Conservation (phyloP, 2,888 invertebrate species). For the Apodemia hepburni region DNA sequence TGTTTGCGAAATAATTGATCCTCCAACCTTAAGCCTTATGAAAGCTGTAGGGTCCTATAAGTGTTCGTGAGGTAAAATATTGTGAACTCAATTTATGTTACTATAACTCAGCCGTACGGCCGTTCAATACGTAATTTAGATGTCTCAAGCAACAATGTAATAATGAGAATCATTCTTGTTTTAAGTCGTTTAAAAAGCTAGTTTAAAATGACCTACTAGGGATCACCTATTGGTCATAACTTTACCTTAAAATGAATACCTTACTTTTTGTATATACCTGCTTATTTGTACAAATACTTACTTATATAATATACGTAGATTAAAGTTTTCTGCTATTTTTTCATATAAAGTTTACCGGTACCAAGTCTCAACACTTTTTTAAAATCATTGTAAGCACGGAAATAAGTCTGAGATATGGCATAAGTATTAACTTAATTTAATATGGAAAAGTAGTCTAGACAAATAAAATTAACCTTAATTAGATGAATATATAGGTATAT, state of each 20-base stretch:
- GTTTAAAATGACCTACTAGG: not conserved
- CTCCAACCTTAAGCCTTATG: slow-evolving; percentile 21
- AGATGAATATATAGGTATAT: too few species aligned
- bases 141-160: slow-evolving; percentile 72
- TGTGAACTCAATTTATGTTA: slow-evolving; percentile 66
- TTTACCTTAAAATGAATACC: not conserved
- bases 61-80: slow-evolving; percentile 51
- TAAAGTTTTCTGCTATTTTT: too few species aligned
- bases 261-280: too few species aligned
- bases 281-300: too few species aligned
- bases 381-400: too few species aligned
- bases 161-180: slow-evolving; percentile 60
- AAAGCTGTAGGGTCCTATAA: not conserved
- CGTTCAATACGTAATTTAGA: slow-evolving; percentile 75
- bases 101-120: slow-evolving; percentile 72
- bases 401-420: too few species aligned
- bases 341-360: too few species aligned
- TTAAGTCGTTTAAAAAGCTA: slow-evolving; percentile 26
- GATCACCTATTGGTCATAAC: not conserved
- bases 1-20: slow-evolving; percentile 39
- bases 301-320: too few species aligned
- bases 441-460: too few species aligned
- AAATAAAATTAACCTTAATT: too few species aligned
- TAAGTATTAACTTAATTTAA: too few species aligned
- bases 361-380: too few species aligned